A percentile compares a stretch with the other conserved stretches of the same genome.
Evolutionary conservation across 2,113 vertebrate genomes (phyloP).

Genomic region (Eulacestoma nigropectus): DNA sequence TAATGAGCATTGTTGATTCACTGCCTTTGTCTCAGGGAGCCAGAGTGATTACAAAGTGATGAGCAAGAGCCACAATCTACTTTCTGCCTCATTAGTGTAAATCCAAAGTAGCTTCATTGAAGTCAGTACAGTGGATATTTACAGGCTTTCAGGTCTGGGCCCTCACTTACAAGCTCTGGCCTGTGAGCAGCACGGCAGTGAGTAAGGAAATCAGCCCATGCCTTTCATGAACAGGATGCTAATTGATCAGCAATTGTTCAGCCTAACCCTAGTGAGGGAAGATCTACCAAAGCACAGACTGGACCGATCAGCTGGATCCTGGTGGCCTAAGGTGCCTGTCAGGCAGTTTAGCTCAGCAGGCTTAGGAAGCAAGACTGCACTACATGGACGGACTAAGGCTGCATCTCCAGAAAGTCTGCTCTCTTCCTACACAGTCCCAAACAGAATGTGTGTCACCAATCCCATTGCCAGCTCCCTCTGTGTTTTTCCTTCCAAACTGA

Average conservation of each 20-base stretch:
- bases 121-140: background rate
- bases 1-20: slow-evolving; percentile 45
- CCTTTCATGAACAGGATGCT: background rate
- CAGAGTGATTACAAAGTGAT: slow-evolving; percentile 13
- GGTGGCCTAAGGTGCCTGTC: background rate
- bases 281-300: background rate
- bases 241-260: background rate
- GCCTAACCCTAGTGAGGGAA: background rate
- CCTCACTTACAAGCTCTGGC: background rate
- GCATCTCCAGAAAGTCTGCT: background rate
- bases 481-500: background rate
- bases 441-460: background rate
- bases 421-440: background rate
- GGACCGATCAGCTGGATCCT: background rate
- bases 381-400: fast-evolving
- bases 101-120: slow-evolving; percentile 25
- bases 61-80: slow-evolving; percentile 18
- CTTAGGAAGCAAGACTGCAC: background rate
- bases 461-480: background rate
- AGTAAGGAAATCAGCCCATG: background rate
- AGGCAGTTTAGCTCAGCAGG: background rate
- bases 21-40: slow-evolving; percentile 8
- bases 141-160: background rate
- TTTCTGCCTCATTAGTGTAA: slow-evolving; percentile 51
- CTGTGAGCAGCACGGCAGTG: background rate